A percentile compares a stretch with the other conserved stretches of the same genome.
phyloP scores from a whole-genome alignment of 2,888 invertebrate species.

The Leptopilina syphax region DNA sequence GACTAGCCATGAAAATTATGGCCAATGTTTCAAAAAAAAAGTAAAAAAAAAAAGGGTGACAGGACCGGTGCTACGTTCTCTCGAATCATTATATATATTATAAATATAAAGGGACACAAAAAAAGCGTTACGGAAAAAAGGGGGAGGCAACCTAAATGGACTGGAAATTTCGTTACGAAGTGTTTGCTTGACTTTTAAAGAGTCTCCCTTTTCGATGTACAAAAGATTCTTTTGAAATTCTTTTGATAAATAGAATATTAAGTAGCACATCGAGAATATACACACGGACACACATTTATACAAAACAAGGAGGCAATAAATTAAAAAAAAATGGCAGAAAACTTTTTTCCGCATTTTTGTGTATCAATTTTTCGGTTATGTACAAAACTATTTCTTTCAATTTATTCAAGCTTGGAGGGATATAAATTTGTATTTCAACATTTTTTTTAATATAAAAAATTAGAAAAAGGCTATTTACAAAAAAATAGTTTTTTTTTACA shows the following conservation, averaged over 20 bases:
- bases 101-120: conserved; percentile 22
- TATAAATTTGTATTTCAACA: too few species aligned
- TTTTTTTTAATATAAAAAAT: too few species aligned
- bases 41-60: not conserved
- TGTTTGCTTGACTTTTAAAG: not conserved
- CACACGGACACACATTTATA: too few species aligned
- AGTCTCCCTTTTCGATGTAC: not conserved
- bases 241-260: conserved; percentile 1
- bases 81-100: not conserved
- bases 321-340: not conserved
- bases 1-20: conserved; percentile 18
- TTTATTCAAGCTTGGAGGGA: too few species aligned
- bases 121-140: conserved; percentile 17
- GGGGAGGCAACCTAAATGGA: conserved; percentile 19
- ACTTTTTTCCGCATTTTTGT: not conserved
- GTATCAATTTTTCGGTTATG: not conserved
- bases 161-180: conserved; percentile 32
- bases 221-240: conserved; percentile 17
- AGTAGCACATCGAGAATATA: not conserved
- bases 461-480: not conserved
- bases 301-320: not conserved
- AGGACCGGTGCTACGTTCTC: conserved; percentile 20
- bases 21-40: conserved; percentile 11
- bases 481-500: too few species aligned
- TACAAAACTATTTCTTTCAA: not conserved